Evolutionary conservation across 2,113 vertebrate species (phyloP), one percentile per base, ranked within the genome.

Genomic region (Coregonus clupeaformis): DNA sequence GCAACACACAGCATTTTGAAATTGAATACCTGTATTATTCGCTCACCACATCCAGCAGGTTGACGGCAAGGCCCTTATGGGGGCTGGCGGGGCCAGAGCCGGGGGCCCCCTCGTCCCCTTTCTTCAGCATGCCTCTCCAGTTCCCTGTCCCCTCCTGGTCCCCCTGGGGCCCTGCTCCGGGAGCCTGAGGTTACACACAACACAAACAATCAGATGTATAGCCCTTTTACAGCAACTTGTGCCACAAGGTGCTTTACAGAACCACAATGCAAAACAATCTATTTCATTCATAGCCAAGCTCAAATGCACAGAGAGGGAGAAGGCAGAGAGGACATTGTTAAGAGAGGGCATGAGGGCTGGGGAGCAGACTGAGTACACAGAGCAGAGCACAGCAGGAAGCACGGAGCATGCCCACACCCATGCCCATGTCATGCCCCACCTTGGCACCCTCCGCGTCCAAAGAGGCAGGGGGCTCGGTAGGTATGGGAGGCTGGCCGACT

Each of bases 61-160:
- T 99, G 83, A 99, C 94, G 3, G 93, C 96, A 67, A 95, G n/a
- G 16, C 96, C 88, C 92, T 98, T 0, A 97, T 94, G 59, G 98
- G 49, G 97, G 85, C 97, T 99, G 72, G 94, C 94, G 1, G 96
- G 95, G 45, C 96, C 86, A 4, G 94, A 82, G 80, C 91, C 86
- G 1, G 90, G 81, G 4, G 94, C 94, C 7, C 97, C 97, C 83
- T 97, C 97, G n/a, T 95, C 94, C n/a, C 94, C 49, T 52, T 52
- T 90, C 91, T 95, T 98, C 85, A 99, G 87, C 97, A 98, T 98
- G 80, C 97, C 98, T 88, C 98, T 94, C 98, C 98, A 99, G 90
- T 67, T 94, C 66, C 97, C 97, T 0, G 91, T 95, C 80, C 93
- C 77, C 24, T 99, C 98, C 82, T 94, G 94, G 71, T 93, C 84